phyloP scores from a whole-genome alignment of 2,888 invertebrate species.

The Syrphus vitripennis region DNA sequence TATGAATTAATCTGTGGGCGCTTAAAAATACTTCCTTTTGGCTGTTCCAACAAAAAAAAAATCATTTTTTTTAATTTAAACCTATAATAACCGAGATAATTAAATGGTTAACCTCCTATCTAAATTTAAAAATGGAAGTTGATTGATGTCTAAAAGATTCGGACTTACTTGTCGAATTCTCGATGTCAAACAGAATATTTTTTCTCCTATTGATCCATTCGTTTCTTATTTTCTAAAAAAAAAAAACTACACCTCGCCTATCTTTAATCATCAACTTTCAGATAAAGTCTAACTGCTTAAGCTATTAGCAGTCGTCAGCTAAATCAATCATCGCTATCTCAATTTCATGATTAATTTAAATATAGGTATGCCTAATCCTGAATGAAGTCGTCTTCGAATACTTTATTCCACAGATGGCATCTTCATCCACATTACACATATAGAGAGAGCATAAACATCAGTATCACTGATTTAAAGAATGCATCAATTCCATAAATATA shows the following conservation, averaged over 20 bases:
- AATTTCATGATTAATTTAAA: slow-evolving; percentile 30
- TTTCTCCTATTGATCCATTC: no score
- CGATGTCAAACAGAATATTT: no score
- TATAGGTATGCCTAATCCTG: slow-evolving; percentile 19
- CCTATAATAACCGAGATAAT: no score
- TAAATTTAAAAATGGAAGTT: no score
- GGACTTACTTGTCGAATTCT: no score
- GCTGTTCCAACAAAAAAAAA: no score
- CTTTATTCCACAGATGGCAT: neutral
- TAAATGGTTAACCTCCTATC: no score
- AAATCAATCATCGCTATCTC: slow-evolving; percentile 27
- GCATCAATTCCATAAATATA: slow-evolving; percentile 15
- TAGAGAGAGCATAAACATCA: slow-evolving; percentile 1
- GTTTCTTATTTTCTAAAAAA: neutral
- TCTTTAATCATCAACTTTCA: neutral
- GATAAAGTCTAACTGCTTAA: neutral
- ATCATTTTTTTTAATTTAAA: no score
- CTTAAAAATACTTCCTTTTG: no score
- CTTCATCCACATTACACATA: neutral
- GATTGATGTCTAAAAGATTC: no score
- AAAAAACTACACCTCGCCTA: neutral
- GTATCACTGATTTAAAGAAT: slow-evolving; percentile 24
- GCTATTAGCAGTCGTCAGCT: neutral
- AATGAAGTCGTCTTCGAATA: slow-evolving; percentile 45
- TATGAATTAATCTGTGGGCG: no score